Percentiles rank a stretch among this genome's conserved stretches.
phyloP scores from a whole-genome alignment of 1,140 invertebrate genomes.

The Saxidomus purpurata region DNA sequence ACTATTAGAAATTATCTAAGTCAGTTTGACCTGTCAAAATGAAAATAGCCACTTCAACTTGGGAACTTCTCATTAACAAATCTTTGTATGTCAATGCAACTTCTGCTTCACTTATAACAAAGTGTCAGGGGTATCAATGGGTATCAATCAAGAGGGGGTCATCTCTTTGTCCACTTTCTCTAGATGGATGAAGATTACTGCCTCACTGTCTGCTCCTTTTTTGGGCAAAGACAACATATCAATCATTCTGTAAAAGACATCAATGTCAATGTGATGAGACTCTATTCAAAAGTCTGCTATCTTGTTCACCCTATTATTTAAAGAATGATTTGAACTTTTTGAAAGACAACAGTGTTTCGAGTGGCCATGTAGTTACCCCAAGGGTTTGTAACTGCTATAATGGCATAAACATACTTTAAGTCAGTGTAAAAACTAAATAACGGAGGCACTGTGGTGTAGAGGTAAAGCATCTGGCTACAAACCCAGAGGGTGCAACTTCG shows the following conservation, averaged over 20 bases:
- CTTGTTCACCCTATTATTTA: background rate
- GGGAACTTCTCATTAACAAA: conserved; percentile 10
- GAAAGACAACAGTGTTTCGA: too few relatives aligned
- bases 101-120: conserved; percentile 48
- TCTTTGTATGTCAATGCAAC: conserved; percentile 21
- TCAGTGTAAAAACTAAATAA: too few relatives aligned
- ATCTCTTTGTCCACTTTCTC: background rate
- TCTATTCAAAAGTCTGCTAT: background rate
- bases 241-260: background rate
- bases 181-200: background rate
- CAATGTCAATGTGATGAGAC: background rate
- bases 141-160: conserved; percentile 27
- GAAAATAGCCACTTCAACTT: conserved; percentile 23
- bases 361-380: too few relatives aligned
- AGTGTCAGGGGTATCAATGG: conserved; percentile 41
- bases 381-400: too few relatives aligned
- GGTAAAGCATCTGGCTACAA: too few relatives aligned
- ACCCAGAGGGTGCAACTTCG: too few relatives aligned
- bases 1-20: background rate
- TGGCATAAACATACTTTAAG: too few relatives aligned
- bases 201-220: background rate
- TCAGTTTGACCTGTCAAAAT: conserved; percentile 1
- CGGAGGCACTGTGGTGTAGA: too few relatives aligned
- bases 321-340: background rate
- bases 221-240: background rate